Evolutionary conservation across 1,140 invertebrate genomes (phyloP), one percentile per base, ranked within the genome.

Genomic region (Pectinophora gossypiella): DNA sequence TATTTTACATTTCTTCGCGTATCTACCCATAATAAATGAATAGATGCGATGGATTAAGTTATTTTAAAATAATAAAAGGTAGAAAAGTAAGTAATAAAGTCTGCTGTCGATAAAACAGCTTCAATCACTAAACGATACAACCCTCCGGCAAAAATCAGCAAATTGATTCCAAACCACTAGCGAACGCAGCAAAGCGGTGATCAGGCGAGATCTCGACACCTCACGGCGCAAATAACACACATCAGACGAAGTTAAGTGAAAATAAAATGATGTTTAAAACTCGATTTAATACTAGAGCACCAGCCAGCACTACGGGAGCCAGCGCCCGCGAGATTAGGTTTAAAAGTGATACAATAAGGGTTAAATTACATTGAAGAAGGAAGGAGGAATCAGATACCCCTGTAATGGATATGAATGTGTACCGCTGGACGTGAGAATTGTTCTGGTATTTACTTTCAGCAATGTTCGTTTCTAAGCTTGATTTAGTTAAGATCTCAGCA

Each of bases 221-320:
- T 19, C 32, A 20, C n/a, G 36, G 16, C 32, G 56, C 43, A 63
- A 69, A 69, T 65, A 62, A 62, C 55, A 63, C 49, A 56, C 56
- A 54, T 64, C 52, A 51, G 22, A 44, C 38, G 21, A 58, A 35
- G 54, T 51, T 65, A 69, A 69, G 59, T 69, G 60, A 65, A 68
- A 68, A 65, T 61, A 61, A 62, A 53, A 64, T 52, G 57, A 55
- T 52, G 54, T 58, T 61, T 57, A 50, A 46, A 59, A 27, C 32
- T 57, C 56, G 51, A 61, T 56, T 61, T 68, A 64, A 64, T 64
- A 19, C 35, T 43, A 47, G 56, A 23, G 44, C n/a, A 32, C 40
- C 3, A 16, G 20, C 32, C 51, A 54, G 19, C 56, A 32, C 52
- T 58, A 58, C 5, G 6, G 9, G 1, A 40, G 13, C 36, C 7